These are phyloP conservation scores for Lophotriccus pileatus DNA, from an alignment of 2,797 vertebrate genomes.

Conservation along the genomic window DNA sequence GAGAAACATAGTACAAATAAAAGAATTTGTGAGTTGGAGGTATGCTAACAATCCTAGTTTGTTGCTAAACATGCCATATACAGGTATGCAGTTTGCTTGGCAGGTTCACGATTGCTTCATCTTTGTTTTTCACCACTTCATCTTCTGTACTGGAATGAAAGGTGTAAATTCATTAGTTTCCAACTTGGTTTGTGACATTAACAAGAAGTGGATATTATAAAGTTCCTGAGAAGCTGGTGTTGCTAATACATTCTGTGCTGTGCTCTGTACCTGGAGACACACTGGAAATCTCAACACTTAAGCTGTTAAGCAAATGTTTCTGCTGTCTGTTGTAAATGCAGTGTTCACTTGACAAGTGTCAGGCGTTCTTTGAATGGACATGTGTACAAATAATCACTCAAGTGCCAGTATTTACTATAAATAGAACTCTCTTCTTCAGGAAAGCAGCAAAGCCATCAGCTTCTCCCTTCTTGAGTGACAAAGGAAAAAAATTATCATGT, in stretches of 20 bases:
- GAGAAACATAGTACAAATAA: slow-evolving; percentile 64
- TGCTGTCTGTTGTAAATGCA: background rate
- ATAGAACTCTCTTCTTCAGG: background rate
- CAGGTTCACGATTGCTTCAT: background rate
- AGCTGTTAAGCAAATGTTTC: background rate
- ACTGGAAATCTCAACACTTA: background rate
- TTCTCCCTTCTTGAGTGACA: background rate
- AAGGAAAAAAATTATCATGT: background rate
- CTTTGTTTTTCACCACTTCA: background rate
- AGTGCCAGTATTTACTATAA: background rate
- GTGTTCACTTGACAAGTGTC: background rate
- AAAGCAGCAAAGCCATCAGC: background rate
- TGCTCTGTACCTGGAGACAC: background rate
- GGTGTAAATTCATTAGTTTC: background rate
- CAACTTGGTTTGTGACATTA: background rate
- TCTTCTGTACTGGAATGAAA: background rate
- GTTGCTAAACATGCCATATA: slow-evolving; percentile 1
- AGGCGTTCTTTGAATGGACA: background rate
- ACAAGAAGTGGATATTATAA: background rate
- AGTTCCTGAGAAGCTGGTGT: background rate
- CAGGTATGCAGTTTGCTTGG: background rate
- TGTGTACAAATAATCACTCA: background rate
- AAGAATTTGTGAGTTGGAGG: slow-evolving; percentile 48
- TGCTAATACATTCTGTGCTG: background rate
- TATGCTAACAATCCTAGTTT: slow-evolving; percentile 68